Percentiles rank a stretch among this genome's conserved stretches.
Evolutionary conservation across 2,888 invertebrate species (phyloP).

Genomic region (Orchesellides sinensis): DNA sequence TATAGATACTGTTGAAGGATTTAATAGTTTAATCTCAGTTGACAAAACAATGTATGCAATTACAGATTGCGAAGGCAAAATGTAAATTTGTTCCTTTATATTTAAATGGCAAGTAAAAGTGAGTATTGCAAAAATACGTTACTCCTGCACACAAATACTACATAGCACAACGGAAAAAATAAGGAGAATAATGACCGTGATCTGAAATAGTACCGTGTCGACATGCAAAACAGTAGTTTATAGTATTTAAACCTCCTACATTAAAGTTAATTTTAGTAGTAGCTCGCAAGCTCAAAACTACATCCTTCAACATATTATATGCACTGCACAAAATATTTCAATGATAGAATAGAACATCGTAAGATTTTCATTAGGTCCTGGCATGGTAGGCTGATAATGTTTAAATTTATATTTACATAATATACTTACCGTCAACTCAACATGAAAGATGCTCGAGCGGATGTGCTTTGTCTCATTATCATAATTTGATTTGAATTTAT

Average conservation of each 20-base stretch:
- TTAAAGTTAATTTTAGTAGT: neutral
- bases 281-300: neutral
- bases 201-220: too few species aligned
- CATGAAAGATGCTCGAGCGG: neutral
- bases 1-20: too few species aligned
- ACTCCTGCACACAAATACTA: too few species aligned
- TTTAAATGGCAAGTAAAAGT: too few species aligned
- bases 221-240: neutral
- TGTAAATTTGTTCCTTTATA: too few species aligned
- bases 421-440: neutral
- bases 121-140: too few species aligned
- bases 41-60: too few species aligned
- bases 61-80: too few species aligned
- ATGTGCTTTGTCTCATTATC: slow-evolving; percentile 4
- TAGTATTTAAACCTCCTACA: neutral
- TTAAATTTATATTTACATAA: neutral
- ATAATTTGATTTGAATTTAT: neutral
- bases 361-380: neutral
- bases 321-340: neutral
- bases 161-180: too few species aligned
- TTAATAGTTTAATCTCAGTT: too few species aligned
- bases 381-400: too few species aligned
- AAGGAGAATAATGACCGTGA: too few species aligned
- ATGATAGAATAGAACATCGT: neutral
- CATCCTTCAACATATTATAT: neutral